A percentile compares a stretch with the other conserved stretches of the same genome.
phyloP scores from a whole-genome alignment of 1,140 invertebrate species.

The Wiebesia pumilae region DNA sequence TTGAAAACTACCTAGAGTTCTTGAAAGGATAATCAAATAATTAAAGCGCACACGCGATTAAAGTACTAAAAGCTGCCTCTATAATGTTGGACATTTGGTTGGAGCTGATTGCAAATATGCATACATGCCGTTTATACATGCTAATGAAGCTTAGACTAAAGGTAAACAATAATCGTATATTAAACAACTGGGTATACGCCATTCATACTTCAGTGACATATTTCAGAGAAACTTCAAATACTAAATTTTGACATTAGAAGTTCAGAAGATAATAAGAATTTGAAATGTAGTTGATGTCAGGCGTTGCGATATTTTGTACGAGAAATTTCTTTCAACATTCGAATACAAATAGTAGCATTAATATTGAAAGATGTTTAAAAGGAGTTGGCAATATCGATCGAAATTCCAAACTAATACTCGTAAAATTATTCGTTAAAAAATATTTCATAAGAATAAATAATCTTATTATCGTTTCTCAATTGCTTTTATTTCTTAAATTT shows the following conservation, averaged over 20 bases:
- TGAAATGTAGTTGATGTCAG: neutral
- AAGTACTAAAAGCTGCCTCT: neutral
- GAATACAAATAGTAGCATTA: neutral
- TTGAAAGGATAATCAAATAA: neutral
- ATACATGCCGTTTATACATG: neutral
- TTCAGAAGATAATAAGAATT: neutral
- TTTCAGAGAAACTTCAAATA: neutral
- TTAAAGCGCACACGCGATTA: slow-evolving; percentile 1
- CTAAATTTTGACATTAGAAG: neutral
- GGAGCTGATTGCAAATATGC: neutral
- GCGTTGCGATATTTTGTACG: neutral
- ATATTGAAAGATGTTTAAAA: too few species aligned
- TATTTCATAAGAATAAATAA: too few species aligned
- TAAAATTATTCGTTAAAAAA: too few species aligned
- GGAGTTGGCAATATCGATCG: neutral
- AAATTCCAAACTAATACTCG: too few species aligned
- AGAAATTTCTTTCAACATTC: neutral
- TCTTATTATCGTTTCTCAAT: too few species aligned
- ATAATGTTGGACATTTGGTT: neutral
- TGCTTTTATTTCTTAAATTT: too few species aligned
- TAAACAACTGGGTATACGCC: neutral
- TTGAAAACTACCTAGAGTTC: neutral
- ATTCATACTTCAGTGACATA: neutral
- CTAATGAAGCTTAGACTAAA: neutral
- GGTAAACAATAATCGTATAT: neutral